Evolutionary conservation across 2,113 vertebrate species (phyloP).

Genomic region (Tinamus guttatus): DNA sequence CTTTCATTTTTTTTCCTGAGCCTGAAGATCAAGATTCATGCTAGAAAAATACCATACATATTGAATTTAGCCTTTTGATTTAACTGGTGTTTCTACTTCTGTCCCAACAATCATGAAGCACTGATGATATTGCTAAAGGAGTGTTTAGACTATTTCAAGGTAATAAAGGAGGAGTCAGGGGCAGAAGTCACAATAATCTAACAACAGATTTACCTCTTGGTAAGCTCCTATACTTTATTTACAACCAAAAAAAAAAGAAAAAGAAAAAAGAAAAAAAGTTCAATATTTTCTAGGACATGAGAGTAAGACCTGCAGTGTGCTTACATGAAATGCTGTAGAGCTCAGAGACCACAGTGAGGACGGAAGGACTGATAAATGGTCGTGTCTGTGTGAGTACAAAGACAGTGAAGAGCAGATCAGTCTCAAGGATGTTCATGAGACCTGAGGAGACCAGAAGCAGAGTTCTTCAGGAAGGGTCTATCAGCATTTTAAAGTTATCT

Average conservation of each 20-base stretch:
- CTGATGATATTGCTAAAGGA: conserved; percentile 48
- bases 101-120: conserved; percentile 1
- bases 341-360: background rate
- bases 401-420: background rate
- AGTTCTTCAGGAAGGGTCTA: background rate
- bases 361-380: background rate
- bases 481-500: background rate
- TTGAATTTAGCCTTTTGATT: background rate
- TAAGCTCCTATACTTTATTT: background rate
- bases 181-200: background rate
- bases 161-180: background rate
- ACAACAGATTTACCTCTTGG: background rate
- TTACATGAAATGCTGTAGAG: background rate
- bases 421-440: background rate
- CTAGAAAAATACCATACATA: background rate
- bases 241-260: background rate
- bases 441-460: background rate
- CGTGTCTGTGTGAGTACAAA: background rate
- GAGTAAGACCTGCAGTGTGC: rapidly evolving
- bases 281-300: background rate
- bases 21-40: background rate
- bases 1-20: background rate
- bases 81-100: background rate
- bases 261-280: too few species aligned
- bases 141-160: conserved; percentile 39